A percentile compares a stretch with the other conserved stretches of the same genome.
Conservation (phyloP, 2,113 vertebrate species). For the Hylia prasina region DNA sequence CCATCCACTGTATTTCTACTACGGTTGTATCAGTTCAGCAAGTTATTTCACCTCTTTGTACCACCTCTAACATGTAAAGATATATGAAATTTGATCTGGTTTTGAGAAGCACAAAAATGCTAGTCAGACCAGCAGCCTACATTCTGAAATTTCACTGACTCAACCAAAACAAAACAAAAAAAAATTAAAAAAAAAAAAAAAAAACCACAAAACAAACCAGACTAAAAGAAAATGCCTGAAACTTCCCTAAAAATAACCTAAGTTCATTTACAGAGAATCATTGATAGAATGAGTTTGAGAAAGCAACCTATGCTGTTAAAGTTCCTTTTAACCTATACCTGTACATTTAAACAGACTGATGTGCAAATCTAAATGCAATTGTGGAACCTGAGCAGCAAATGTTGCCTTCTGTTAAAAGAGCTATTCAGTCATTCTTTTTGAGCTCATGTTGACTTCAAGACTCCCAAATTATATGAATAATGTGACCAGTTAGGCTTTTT, state of each 20-base stretch:
- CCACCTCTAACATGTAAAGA: neutral
- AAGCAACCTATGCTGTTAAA: neutral
- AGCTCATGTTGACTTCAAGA: neutral
- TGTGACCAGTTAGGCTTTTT: neutral
- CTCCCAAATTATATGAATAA: neutral
- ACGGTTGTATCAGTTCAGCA: neutral
- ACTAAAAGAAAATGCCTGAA: neutral
- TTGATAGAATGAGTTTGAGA: neutral
- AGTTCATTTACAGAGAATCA: neutral
- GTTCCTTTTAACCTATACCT: neutral
- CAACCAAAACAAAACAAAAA: neutral
- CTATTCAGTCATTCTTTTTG: neutral
- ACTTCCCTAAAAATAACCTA: neutral
- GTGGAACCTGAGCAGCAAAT: neutral
- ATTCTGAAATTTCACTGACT: neutral
- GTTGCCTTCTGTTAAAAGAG: neutral
- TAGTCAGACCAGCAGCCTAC: neutral
- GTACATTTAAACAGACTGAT: neutral
- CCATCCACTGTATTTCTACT: neutral
- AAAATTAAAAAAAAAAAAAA: neutral
- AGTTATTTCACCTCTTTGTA: neutral
- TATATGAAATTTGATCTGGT: neutral
- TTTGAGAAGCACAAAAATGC: neutral
- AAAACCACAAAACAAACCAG: neutral
- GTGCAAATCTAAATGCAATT: neutral